Base-by-base conservation (phyloP, 2,113 vertebrate genomes). In the Aphyosemion australe region DNA sequence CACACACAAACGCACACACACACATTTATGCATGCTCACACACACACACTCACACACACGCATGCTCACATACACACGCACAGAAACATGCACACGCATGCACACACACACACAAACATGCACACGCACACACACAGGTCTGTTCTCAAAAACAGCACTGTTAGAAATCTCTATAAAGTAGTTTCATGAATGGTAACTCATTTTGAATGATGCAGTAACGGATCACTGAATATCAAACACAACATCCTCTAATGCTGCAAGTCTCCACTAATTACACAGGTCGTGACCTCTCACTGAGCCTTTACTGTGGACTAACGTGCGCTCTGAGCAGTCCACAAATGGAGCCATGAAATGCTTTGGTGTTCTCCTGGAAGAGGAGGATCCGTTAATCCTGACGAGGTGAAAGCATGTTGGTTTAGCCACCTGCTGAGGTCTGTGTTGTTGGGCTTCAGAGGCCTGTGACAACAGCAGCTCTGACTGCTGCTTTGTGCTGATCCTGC, bases 341-440 rank as follows among this genome's bases (percentile, higher is more conserved):
- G 47, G 47, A 65, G 13, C 34, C 7, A 48, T 64, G 45, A 69
- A 76, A 65, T 16, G 43, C 4, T 43, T 65, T 75, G 72, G 11
- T 42, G 19, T 52, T 16, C 37, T 42, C 78, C 46, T 63, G 45
- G 58, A 73, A 75, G 66, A 79, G 51, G 55, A 49, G 56, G 57
- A 68, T 76, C 72, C 47, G 51, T 81, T 88, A 69, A 71, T 80
- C 64, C 55, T 43, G 64, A 76, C 50, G 64, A 85, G 76, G 74
- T 13, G 18, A 68, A 52, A 74, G 67, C 59, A 45, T 77, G 73
- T 69, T 45, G 65, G 57, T 3, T 72, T 76, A 57, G 37, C 73
- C 67, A 79, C 79, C 73, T 57, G n/a, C 74, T 43, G 82, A 80
- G 74, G 15, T 43, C 34, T 54, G 8, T 39, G 48, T 50, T 59